A percentile compares a stretch with the other conserved stretches of the same genome.
Evolutionary conservation across 1,140 invertebrate genomes (phyloP).

Genomic region (Rhyzopertha dominica): DNA sequence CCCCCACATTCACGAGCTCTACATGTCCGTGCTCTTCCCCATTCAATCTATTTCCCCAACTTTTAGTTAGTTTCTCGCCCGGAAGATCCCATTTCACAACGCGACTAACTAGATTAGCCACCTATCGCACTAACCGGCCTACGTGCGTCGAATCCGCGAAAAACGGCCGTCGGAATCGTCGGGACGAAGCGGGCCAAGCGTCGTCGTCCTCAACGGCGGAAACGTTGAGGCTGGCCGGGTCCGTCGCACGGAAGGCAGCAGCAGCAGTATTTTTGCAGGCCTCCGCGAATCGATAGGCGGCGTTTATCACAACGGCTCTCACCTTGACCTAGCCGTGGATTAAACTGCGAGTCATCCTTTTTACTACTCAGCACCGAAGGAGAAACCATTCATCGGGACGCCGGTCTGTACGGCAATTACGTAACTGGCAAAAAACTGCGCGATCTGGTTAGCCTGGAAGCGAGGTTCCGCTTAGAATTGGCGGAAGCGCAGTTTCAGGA

Average conservation of each 20-base stretch:
- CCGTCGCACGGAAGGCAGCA: slow-evolving; percentile 11
- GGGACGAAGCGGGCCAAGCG: no score
- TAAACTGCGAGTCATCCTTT: neutral
- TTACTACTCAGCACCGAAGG: neutral
- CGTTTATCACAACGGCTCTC: slow-evolving; percentile 19
- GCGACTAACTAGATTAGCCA: no score
- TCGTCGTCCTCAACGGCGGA: slow-evolving; percentile 8
- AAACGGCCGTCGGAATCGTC: no score
- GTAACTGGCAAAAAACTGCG: neutral
- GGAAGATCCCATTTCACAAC: no score
- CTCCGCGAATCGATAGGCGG: slow-evolving; percentile 17
- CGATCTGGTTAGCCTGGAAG: neutral
- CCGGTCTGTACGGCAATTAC: neutral
- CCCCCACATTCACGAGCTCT: no score
- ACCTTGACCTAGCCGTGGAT: slow-evolving; percentile 23
- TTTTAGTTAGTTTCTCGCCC: no score
- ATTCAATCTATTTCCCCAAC: no score
- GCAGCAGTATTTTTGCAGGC: slow-evolving; percentile 11
- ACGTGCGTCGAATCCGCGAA: no score
- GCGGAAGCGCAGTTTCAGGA: neutral
- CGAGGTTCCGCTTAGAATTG: neutral
- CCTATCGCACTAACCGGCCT: no score
- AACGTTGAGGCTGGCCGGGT: slow-evolving; percentile 13
- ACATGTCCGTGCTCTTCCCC: no score
- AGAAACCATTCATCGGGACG: neutral